Percentiles rank a stretch among this genome's conserved stretches.
Conservation (phyloP, 2,888 invertebrate genomes). For the Cryptus armator region DNA sequence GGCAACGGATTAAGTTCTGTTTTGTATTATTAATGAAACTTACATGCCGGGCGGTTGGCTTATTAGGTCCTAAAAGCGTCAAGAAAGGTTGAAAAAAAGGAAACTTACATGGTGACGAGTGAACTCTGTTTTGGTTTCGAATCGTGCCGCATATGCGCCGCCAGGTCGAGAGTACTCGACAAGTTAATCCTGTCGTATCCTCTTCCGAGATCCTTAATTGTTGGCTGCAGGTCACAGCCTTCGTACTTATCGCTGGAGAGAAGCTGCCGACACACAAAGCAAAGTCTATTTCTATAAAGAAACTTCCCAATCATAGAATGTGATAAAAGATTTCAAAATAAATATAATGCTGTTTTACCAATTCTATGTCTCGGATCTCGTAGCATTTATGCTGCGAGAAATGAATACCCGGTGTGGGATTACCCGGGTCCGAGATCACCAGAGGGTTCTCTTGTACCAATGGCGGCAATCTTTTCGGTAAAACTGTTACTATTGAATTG, state of each 20-base stretch:
- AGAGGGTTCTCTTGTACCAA: constrained; percentile 66
- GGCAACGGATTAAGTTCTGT: no score
- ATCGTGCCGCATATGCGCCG: constrained; percentile 47
- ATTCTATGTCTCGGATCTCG: constrained; percentile 73
- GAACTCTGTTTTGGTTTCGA: constrained; percentile 85
- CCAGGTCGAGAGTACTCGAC: constrained; percentile 44
- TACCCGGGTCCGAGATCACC: constrained; percentile 61
- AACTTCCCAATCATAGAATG: neutral
- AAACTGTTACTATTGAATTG: constrained; percentile 70
- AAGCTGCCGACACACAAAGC: constrained; percentile 56
- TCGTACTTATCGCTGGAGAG: constrained; percentile 64
- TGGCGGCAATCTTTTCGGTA: constrained; percentile 74
- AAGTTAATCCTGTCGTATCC: constrained; percentile 54
- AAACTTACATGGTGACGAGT: constrained; percentile 87
- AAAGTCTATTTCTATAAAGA: neutral
- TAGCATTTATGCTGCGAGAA: constrained; percentile 73
- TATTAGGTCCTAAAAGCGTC: neutral
- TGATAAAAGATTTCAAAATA: neutral
- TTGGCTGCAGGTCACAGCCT: constrained; percentile 38
- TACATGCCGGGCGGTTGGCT: neutral
- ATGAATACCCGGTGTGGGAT: constrained; percentile 35
- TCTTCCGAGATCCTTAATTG: constrained; percentile 50
- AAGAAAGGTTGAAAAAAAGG: neutral
- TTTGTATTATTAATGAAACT: no score
- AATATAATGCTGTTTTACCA: constrained; percentile 70